Conservation (phyloP, 2,113 vertebrate genomes). For the Cynopterus brachyotis region DNA sequence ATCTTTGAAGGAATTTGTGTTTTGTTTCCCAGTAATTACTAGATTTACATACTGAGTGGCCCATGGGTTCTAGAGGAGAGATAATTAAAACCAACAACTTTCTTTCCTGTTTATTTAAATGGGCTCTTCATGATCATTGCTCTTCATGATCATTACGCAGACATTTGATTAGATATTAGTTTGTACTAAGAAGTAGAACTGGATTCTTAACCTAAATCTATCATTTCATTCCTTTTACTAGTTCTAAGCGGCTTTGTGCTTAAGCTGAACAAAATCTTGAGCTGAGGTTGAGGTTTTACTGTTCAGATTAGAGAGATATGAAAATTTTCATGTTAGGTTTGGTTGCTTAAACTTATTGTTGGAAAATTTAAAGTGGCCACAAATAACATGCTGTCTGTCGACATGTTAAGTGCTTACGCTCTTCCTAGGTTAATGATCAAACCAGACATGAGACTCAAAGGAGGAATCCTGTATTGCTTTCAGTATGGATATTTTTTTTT, state of each 20-base stretch:
- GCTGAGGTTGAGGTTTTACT: neutral
- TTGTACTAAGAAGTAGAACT: neutral
- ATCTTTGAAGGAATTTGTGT: constrained; percentile 5
- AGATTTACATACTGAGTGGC: neutral
- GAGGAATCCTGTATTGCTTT: neutral
- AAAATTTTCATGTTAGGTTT: neutral
- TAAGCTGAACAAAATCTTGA: neutral
- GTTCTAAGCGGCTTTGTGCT: neutral
- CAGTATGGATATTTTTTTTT: neutral
- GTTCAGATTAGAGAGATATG: neutral
- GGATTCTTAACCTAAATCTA: neutral
- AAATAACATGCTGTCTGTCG: neutral
- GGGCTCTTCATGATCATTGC: neutral
- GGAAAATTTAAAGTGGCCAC: neutral
- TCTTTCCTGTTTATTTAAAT: neutral
- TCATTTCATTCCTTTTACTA: neutral
- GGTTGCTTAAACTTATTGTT: neutral
- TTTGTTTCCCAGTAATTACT: neutral
- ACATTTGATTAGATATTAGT: neutral
- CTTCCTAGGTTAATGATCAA: neutral
- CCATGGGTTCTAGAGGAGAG: neutral
- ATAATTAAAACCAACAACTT: neutral
- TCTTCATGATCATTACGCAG: neutral
- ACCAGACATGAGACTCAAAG: neutral
- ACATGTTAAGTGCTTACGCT: neutral